Conservation (phyloP, 2,888 invertebrate genomes). For the Coelopa pilipes region DNA sequence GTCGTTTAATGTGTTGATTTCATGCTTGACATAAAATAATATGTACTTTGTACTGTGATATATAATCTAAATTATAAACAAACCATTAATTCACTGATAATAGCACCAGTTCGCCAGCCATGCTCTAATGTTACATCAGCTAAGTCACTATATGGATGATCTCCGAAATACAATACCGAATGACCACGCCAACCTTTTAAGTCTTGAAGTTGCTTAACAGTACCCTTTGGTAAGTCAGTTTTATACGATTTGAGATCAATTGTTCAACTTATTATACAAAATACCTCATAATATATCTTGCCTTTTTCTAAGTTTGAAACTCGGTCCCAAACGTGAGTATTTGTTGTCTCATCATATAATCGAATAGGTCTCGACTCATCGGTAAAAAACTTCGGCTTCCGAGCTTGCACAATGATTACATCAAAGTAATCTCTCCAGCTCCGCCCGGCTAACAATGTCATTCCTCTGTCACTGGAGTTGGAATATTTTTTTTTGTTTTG, state of each 20-base stretch:
- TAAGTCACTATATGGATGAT: constrained; percentile 97
- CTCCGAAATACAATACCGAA: constrained; percentile 95
- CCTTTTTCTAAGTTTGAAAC: constrained; percentile 88
- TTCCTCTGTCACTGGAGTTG: constrained; percentile 85
- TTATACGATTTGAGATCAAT: constrained; percentile 29
- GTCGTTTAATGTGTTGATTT: constrained; percentile 88
- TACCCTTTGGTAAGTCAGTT: constrained; percentile 74
- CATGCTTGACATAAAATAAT: constrained; percentile 73
- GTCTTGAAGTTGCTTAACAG: constrained; percentile 89
- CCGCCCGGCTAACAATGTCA: constrained; percentile 86
- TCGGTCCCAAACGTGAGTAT: constrained; percentile 90
- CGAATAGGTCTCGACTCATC: constrained; percentile 91
- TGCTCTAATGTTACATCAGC: constrained; percentile 96
- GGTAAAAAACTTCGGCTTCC: constrained; percentile 96
- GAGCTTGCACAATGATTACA: constrained; percentile 92
- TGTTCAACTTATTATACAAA: constrained; percentile 38
- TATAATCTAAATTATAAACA: constrained; percentile 49
- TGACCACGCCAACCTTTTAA: constrained; percentile 93
- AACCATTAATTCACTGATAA: constrained; percentile 93
- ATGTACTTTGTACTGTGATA: too few relatives aligned
- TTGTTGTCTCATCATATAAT: constrained; percentile 82
- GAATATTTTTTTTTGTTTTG: neutral
- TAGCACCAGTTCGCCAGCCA: constrained; percentile 98
- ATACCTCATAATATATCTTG: constrained; percentile 90
- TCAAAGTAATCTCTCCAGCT: constrained; percentile 94